phyloP scores from a whole-genome alignment of 2,888 invertebrate genomes.

The Heliconius hortense region DNA sequence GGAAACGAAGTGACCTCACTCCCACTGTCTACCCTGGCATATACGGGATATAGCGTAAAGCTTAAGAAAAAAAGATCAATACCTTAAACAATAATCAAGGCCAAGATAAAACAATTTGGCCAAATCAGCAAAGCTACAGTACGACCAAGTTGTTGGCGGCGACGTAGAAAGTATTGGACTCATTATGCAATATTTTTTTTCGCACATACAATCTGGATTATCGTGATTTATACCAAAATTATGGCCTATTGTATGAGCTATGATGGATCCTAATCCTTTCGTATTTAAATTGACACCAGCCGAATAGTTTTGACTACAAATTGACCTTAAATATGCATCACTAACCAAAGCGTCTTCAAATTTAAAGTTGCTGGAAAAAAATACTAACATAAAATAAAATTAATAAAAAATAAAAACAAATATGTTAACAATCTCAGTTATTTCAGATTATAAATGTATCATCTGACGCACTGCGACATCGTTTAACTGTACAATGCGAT shows the following conservation, averaged over 20 bases:
- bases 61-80: not conserved
- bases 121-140: not conserved
- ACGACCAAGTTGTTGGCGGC: constrained; percentile 6
- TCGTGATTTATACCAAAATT: constrained; percentile 1
- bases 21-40: no score
- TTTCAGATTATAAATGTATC: no score
- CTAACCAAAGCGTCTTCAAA: not conserved
- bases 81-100: constrained; percentile 21
- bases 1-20: no score
- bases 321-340: not conserved
- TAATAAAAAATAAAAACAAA: not conserved
- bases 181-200: not conserved
- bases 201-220: not conserved
- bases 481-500: no score
- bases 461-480: no score
- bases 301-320: constrained; percentile 2
- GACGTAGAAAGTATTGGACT: not conserved
- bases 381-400: not conserved
- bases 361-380: not conserved
- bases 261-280: not conserved
- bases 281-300: not conserved
- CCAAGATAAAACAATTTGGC: not conserved
- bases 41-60: not conserved
- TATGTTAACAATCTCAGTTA: no score
- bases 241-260: constrained; percentile 11